These are phyloP conservation scores for Scolanthus callimorphus DNA, from an alignment of 92 coral and sea anemone species.

Conservation along the genomic window DNA sequence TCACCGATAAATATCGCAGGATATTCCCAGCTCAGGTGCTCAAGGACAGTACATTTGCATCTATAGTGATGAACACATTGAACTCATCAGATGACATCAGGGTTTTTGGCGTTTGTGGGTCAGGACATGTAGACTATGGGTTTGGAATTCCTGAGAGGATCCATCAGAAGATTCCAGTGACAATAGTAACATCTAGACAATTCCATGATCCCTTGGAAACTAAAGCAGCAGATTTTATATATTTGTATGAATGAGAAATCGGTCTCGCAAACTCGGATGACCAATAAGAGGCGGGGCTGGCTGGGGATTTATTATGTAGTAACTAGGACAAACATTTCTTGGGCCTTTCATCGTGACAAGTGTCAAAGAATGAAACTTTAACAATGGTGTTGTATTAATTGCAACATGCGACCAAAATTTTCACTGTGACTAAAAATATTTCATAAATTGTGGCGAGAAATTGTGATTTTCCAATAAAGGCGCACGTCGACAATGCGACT, in stretches of 20 bases:
- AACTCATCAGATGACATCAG: slow-evolving; percentile 42
- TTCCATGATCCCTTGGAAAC: slow-evolving; percentile 52
- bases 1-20: slow-evolving; percentile 63
- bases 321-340: too few species aligned
- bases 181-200: slow-evolving; percentile 57
- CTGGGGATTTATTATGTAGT: too few species aligned
- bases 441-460: too few species aligned
- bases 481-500: too few species aligned
- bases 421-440: too few species aligned
- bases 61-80: slow-evolving; percentile 39
- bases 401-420: too few species aligned
- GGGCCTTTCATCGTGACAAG: too few species aligned
- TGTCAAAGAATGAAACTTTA: too few species aligned
- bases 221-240: slow-evolving; percentile 63
- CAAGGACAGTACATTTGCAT: slow-evolving; percentile 72
- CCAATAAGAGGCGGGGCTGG: too few species aligned
- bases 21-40: slow-evolving; percentile 73
- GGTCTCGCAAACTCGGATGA: too few species aligned
- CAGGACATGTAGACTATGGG: slow-evolving; percentile 65
- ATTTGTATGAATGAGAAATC: slow-evolving; percentile 39
- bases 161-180: slow-evolving; percentile 30
- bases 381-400: too few species aligned
- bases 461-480: too few species aligned
- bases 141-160: slow-evolving; percentile 81
- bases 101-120: slow-evolving; percentile 70